A percentile compares a stretch with the other conserved stretches of the same genome.
phyloP scores from a whole-genome alignment of 2,113 vertebrate species.

The Corythoichthys intestinalis region DNA sequence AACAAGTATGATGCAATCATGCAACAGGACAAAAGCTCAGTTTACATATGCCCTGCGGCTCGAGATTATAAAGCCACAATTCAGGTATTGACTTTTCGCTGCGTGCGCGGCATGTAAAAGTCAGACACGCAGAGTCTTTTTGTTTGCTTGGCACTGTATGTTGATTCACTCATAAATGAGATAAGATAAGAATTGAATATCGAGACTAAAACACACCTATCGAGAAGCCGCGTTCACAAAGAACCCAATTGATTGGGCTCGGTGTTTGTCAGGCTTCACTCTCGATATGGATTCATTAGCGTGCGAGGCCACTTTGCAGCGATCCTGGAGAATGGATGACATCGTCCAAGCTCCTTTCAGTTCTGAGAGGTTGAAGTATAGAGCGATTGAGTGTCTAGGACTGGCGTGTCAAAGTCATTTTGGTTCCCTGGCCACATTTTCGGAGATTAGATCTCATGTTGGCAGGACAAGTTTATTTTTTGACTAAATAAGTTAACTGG shows the following conservation, averaged over 20 bases:
- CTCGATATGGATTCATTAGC: slow-evolving; percentile 61
- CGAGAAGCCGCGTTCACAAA: slow-evolving; percentile 34
- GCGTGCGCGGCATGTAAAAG: slow-evolving; percentile 7
- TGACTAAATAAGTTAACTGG: too few relatives aligned
- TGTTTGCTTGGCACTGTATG: slow-evolving; percentile 3
- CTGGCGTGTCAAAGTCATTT: too few relatives aligned
- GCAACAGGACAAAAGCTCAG: slow-evolving; percentile 43
- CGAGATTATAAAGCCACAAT: slow-evolving; percentile 39
- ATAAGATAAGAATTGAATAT: slow-evolving; percentile 15
- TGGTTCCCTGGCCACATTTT: too few relatives aligned
- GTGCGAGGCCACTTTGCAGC: slow-evolving; percentile 43
- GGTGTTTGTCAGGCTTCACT: slow-evolving; percentile 46
- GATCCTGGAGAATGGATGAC: slow-evolving; percentile 33
- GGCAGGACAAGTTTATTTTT: too few relatives aligned
- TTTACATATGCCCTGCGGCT: slow-evolving; percentile 53
- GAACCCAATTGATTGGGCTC: slow-evolving; percentile 57
- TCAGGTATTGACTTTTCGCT: slow-evolving; percentile 34
- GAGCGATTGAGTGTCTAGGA: slow-evolving; percentile 28
- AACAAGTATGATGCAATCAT: slow-evolving; percentile 47
- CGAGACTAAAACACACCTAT: slow-evolving; percentile 16
- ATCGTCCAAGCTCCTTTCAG: slow-evolving; percentile 13
- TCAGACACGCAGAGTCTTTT: slow-evolving; percentile 16
- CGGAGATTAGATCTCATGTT: too few relatives aligned
- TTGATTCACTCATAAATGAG: slow-evolving; percentile 29
- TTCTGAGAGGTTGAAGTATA: slow-evolving; percentile 39